phyloP scores from a whole-genome alignment of 2,113 vertebrate species.

The Opisthocomus hoazin region DNA sequence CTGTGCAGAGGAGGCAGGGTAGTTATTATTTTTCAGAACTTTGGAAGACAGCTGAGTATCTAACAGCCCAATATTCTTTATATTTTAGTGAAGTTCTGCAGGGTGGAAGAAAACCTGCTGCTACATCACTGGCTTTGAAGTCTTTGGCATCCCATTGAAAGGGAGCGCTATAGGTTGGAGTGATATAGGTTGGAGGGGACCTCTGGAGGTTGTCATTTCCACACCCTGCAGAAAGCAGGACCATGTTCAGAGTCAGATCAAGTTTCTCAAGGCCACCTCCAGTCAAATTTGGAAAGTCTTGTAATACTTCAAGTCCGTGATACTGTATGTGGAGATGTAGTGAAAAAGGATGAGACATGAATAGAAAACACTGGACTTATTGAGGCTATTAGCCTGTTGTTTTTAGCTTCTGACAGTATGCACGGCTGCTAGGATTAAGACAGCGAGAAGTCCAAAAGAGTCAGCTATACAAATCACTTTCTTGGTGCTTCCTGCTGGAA shows the following conservation, averaged over 20 bases:
- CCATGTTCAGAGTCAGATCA: not conserved
- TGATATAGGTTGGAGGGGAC: rapidly evolving
- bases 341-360: not conserved
- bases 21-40: not conserved
- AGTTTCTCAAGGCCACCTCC: not conserved
- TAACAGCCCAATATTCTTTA: not conserved
- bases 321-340: not conserved
- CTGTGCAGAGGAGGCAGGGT: not conserved
- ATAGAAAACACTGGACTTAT: not conserved
- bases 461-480: rapidly evolving
- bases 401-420: not conserved
- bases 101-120: not conserved
- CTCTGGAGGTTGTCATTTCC: not conserved
- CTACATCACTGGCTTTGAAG: not conserved
- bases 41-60: not conserved
- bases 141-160: not conserved
- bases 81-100: not conserved
- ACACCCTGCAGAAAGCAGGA: not conserved
- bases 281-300: not conserved
- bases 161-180: rapidly evolving
- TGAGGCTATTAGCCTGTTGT: not conserved
- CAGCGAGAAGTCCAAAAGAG: not conserved
- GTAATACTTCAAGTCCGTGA: not conserved
- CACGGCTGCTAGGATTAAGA: not conserved
- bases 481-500: not conserved